Conservation (phyloP, 35 echinoderm and acorn worm species). For the Acanthaster planci region DNA sequence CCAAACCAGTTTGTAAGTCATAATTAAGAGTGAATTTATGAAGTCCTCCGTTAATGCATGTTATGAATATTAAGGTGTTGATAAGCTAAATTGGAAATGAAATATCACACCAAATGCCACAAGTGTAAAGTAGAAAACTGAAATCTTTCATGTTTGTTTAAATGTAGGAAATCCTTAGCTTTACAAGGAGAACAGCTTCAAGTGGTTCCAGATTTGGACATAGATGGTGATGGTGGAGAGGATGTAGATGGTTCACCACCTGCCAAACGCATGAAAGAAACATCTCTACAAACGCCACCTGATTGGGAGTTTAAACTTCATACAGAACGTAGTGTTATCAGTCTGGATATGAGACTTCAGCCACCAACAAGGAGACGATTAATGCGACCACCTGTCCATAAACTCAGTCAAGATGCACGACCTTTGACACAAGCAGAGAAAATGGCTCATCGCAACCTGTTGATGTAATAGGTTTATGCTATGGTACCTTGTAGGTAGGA, state of each 20-base stretch:
- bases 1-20: no score
- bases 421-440: conserved; percentile 37
- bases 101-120: no score
- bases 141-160: conserved; percentile 12
- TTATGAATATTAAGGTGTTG: no score
- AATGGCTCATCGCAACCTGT: conserved; percentile 27
- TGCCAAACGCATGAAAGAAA: conserved; percentile 2
- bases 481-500: no score
- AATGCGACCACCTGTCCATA: conserved; percentile 38
- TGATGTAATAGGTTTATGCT: not conserved
- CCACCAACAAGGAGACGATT: conserved; percentile 14
- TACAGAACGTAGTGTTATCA: conserved; percentile 1
- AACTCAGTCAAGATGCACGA: conserved; percentile 48
- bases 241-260: not conserved
- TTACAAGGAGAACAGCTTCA: conserved; percentile 73
- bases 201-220: conserved; percentile 81
- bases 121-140: no score
- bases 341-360: conserved; percentile 10
- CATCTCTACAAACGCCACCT: conserved; percentile 5
- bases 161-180: conserved; percentile 66
- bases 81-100: no score
- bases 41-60: no score
- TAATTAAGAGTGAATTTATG: no score
- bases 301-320: conserved; percentile 34
- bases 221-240: conserved; percentile 57